A percentile compares a stretch with the other conserved stretches of the same genome.
These are phyloP conservation scores for Dasypus novemcinctus DNA, from an alignment of 2,113 vertebrate genomes.

Conservation along the genomic window DNA sequence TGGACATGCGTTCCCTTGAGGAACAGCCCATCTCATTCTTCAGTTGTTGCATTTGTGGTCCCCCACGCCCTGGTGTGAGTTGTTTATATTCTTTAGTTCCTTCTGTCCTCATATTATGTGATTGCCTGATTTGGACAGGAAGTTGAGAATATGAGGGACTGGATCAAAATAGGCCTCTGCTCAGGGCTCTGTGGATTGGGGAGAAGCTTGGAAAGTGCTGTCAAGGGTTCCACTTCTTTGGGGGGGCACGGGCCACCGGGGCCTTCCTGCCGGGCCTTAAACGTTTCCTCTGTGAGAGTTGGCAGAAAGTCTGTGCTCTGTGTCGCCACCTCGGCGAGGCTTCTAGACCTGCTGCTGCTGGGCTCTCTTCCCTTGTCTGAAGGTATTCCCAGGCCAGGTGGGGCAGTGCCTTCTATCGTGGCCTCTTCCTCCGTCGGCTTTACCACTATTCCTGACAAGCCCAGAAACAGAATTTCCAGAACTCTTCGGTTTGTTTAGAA, in stretches of 20 bases:
- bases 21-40: not conserved
- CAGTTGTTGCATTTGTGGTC: not conserved
- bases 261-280: not conserved
- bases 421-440: not conserved
- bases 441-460: not conserved
- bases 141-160: not conserved
- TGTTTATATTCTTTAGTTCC: not conserved
- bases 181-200: not conserved
- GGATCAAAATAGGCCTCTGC: too few species aligned
- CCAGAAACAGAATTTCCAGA: not conserved
- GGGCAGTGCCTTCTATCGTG: not conserved
- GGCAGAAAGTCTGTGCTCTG: not conserved
- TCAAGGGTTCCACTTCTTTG: not conserved
- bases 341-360: not conserved
- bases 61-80: fast-evolving
- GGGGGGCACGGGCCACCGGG: not conserved
- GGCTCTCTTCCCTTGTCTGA: not conserved
- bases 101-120: not conserved
- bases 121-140: not conserved
- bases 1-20: not conserved
- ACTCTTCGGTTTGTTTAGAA: not conserved
- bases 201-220: too few species aligned
- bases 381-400: not conserved
- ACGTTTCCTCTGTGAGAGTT: not conserved
- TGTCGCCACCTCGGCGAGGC: not conserved